phyloP scores from a whole-genome alignment of 2,113 vertebrate genomes.

The Anhinga anhinga region DNA sequence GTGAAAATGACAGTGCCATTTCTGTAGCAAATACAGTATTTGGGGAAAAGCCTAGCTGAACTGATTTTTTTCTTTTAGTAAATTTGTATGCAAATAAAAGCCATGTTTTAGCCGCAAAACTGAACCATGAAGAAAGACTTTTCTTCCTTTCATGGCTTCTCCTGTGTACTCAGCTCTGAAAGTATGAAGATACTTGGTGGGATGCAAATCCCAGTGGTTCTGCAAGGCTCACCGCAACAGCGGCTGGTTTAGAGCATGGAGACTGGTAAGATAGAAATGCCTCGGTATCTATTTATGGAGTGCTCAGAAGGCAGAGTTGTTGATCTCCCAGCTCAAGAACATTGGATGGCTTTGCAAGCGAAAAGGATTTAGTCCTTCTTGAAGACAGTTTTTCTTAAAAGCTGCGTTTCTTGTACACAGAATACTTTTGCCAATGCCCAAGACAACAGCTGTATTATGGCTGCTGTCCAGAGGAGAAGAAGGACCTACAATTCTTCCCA shows the following conservation, averaged over 20 bases:
- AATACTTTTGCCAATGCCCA: neutral
- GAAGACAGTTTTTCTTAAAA: neutral
- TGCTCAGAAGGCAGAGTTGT: neutral
- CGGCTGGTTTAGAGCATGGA: neutral
- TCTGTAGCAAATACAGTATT: too few relatives aligned
- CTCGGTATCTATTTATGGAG: neutral
- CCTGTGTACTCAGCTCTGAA: neutral
- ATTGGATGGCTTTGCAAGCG: neutral
- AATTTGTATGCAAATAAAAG: neutral
- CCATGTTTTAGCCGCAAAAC: neutral
- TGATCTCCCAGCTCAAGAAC: neutral
- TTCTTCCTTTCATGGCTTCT: neutral
- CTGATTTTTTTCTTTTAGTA: too few relatives aligned
- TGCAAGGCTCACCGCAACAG: too few relatives aligned
- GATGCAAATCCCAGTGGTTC: neutral
- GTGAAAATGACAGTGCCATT: neutral
- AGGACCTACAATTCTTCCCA: neutral
- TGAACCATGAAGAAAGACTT: neutral
- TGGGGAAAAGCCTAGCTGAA: neutral
- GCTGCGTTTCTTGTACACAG: neutral
- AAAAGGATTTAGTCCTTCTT: neutral
- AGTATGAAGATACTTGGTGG: neutral
- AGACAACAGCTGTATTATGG: neutral
- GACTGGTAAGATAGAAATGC: neutral
- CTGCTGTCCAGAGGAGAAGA: neutral